Evolutionary conservation across 2,797 vertebrate genomes (phyloP).

Genomic region (Myiotriccus ornatus): DNA sequence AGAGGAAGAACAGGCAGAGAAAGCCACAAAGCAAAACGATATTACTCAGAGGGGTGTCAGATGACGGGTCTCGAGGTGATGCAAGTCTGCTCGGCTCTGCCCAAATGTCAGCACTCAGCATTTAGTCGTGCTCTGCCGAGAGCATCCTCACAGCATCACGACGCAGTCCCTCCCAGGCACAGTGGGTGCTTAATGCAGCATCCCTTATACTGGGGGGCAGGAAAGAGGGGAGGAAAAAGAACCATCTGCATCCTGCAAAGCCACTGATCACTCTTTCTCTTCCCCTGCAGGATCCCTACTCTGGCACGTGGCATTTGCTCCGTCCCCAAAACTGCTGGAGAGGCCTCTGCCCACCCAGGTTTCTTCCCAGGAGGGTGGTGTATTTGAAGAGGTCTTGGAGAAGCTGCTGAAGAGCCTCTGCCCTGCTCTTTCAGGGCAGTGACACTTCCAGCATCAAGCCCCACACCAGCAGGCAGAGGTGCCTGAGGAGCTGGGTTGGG

Average conservation of each 20-base stretch:
- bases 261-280: neutral
- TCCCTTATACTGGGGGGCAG: neutral
- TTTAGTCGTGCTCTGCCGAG: rapidly evolving
- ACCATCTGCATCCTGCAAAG: neutral
- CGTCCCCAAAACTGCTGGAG: conserved; percentile 23
- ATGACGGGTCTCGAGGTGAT: neutral
- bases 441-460: neutral
- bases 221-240: neutral
- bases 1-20: neutral
- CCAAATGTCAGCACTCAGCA: neutral
- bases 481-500: neutral
- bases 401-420: neutral
- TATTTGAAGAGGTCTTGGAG: neutral
- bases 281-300: conserved; percentile 60
- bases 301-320: neutral
- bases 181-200: neutral
- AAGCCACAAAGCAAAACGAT: neutral
- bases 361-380: conserved; percentile 29
- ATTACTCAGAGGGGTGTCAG: neutral
- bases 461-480: neutral
- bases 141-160: neutral
- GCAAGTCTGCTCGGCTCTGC: neutral
- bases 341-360: conserved; percentile 28
- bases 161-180: neutral
- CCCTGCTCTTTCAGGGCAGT: rapidly evolving